Conservation (phyloP, 2,113 vertebrate genomes). For the Brevimyrus niger region DNA sequence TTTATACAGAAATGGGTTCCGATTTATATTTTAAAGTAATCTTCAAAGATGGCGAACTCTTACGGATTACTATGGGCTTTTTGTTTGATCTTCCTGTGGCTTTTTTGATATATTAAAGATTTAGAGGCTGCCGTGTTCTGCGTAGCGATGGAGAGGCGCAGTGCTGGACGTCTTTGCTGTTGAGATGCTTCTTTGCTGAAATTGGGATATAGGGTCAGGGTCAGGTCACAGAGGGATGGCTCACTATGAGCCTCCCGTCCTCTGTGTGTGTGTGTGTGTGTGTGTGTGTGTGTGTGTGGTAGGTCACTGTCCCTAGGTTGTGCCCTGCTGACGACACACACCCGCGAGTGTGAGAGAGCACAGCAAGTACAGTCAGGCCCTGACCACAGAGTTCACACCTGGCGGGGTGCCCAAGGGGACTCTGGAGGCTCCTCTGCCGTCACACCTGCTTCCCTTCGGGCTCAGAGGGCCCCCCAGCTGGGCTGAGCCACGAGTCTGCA, state of each 20-base stretch:
- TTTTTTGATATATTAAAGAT: background rate
- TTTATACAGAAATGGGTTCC: background rate
- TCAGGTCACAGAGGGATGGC: background rate
- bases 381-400: background rate
- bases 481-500: background rate
- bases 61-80: background rate
- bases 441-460: background rate
- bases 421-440: background rate
- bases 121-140: background rate
- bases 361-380: background rate
- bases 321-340: background rate
- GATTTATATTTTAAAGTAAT: slow-evolving; percentile 14
- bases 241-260: background rate
- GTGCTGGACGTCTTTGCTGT: background rate
- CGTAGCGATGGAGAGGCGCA: background rate
- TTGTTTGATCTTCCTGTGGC: background rate
- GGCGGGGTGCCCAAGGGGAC: background rate
- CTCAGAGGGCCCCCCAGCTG: background rate
- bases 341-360: background rate
- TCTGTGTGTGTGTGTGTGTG: background rate
- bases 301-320: background rate
- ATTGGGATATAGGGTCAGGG: background rate
- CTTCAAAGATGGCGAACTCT: background rate
- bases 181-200: background rate
- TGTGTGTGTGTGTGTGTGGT: background rate